These are phyloP conservation scores for Synanthedon formicaeformis DNA, from an alignment of 2,888 invertebrate genomes.

Conservation along the genomic window DNA sequence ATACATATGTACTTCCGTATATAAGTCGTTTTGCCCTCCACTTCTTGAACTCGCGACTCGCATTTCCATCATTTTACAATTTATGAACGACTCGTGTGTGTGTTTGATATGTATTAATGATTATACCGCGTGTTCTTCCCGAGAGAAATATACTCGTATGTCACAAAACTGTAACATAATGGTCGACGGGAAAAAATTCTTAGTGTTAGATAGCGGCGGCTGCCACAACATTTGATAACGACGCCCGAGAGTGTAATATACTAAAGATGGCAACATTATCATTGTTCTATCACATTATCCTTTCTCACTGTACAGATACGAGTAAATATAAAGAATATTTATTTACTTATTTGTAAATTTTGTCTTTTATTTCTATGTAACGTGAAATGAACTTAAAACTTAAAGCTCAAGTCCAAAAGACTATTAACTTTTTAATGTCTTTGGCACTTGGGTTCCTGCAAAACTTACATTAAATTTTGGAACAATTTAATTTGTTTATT, in stretches of 20 bases:
- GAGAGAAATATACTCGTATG: conserved; percentile 20
- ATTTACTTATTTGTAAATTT: too few species aligned
- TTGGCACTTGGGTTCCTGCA: too few species aligned
- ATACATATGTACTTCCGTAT: conserved; percentile 6
- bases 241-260: conserved; percentile 1
- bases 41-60: conserved; percentile 5
- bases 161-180: conserved; percentile 23
- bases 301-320: not conserved
- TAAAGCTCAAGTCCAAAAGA: too few species aligned
- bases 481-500: too few species aligned
- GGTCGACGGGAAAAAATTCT: conserved; percentile 35
- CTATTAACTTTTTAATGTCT: too few species aligned
- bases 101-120: conserved; percentile 40
- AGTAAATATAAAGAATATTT: too few species aligned
- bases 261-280: not conserved
- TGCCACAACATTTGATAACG: conserved; percentile 2
- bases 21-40: conserved; percentile 1
- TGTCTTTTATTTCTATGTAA: too few species aligned
- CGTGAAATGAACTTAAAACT: too few species aligned
- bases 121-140: conserved; percentile 25
- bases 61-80: conserved; percentile 10
- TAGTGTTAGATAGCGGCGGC: conserved; percentile 7
- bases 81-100: conserved; percentile 20
- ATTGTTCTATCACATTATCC: not conserved
- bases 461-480: too few species aligned